Conservation (phyloP, 2,888 invertebrate species). For the Flexamia atlantica region DNA sequence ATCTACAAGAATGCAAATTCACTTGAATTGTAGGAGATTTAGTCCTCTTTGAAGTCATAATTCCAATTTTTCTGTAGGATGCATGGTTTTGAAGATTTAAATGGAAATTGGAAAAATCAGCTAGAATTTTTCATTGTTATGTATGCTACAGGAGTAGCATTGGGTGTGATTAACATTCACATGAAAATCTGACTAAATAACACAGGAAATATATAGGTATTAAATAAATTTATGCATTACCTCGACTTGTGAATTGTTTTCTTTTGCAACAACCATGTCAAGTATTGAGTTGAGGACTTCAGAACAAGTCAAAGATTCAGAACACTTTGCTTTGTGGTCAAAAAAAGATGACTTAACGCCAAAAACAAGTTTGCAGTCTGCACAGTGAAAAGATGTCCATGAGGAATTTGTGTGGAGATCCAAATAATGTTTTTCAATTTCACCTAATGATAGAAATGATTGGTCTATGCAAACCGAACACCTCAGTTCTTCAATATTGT, state of each 20-base stretch:
- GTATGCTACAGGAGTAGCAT: no score
- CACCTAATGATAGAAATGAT: not conserved
- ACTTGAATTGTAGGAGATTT: no score
- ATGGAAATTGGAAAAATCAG: no score
- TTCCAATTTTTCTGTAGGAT: no score
- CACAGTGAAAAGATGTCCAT: not conserved
- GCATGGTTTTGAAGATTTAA: no score
- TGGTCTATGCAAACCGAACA: not conserved
- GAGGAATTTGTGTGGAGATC: not conserved
- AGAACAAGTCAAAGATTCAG: not conserved
- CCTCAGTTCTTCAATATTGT: not conserved
- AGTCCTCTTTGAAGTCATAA: no score
- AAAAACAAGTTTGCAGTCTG: conserved; percentile 7
- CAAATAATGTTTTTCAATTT: not conserved
- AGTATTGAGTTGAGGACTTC: conserved; percentile 3
- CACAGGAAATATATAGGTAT: no score
- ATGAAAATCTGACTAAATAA: no score
- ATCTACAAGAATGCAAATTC: no score
- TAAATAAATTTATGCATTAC: no score
- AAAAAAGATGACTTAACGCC: conserved; percentile 7
- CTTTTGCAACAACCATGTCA: conserved; percentile 1
- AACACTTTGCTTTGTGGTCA: conserved; percentile 19
- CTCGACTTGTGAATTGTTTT: not conserved
- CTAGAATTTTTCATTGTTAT: no score
- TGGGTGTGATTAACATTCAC: no score